Evolutionary conservation across 2,797 vertebrate species (phyloP).

Genomic region (Synanceia verrucosa): DNA sequence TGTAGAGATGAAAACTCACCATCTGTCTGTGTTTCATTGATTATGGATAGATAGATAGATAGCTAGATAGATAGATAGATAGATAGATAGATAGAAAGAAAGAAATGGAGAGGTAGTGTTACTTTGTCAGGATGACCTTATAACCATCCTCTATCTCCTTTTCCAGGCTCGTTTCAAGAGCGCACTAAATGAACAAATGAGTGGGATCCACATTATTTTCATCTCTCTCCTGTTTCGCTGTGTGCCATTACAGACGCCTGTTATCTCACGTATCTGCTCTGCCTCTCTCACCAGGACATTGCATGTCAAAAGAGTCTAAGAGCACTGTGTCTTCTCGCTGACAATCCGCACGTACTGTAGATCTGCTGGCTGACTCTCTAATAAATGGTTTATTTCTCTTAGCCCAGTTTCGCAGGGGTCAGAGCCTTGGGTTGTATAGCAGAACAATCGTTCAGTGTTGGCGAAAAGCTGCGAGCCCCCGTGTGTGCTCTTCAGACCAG

Average conservation of each 20-base stretch:
- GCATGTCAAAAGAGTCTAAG: conserved; percentile 35
- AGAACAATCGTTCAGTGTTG: conserved; percentile 44
- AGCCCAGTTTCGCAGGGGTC: conserved; percentile 40
- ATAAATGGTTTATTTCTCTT: conserved; percentile 22
- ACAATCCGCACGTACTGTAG: not conserved
- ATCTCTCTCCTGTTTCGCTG: conserved; percentile 36
- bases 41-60: conserved; percentile 6
- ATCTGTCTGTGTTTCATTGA: conserved; percentile 3
- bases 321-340: conserved; percentile 5
- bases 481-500: conserved; percentile 62
- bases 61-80: conserved; percentile 28
- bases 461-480: conserved; percentile 53
- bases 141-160: conserved; percentile 59
- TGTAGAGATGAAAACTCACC: conserved; percentile 27
- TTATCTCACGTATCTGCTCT: conserved; percentile 45
- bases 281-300: conserved; percentile 28
- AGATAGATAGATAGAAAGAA: conserved; percentile 9
- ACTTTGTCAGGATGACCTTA: conserved; percentile 73
- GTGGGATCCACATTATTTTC: conserved; percentile 61
- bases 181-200: conserved; percentile 57
- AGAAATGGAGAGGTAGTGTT: conserved; percentile 21
- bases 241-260: conserved; percentile 37
- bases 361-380: not conserved
- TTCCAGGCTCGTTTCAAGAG: conserved; percentile 48
- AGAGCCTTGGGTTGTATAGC: conserved; percentile 42